Conservation (phyloP, 2,797 vertebrate species). For the Pangasius larnaudii region DNA sequence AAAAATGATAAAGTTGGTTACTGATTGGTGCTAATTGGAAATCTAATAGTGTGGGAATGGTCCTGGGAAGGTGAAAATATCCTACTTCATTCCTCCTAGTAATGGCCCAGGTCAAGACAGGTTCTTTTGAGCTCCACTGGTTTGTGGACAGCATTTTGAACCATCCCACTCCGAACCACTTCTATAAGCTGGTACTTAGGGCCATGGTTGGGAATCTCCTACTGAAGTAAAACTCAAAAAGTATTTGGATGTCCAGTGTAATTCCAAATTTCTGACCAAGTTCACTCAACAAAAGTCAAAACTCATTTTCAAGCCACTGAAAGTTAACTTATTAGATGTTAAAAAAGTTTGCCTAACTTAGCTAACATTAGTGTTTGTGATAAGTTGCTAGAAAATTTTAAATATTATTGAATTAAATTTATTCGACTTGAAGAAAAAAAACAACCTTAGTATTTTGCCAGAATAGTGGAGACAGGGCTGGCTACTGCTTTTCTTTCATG, state of each 20-base stretch:
- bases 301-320: not conserved
- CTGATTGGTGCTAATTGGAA: not conserved
- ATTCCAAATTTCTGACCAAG: not conserved
- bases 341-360: not conserved
- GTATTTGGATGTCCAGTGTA: not conserved
- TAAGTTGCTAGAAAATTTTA: not conserved
- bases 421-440: not conserved
- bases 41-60: not conserved
- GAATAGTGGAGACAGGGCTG: not conserved
- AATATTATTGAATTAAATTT: not conserved
- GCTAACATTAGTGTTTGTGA: not conserved
- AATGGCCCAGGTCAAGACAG: not conserved
- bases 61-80: not conserved
- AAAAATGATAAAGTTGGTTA: not conserved
- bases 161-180: not conserved
- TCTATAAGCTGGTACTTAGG: not conserved
- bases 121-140: not conserved
- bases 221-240: not conserved
- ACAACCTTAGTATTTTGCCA: not conserved
- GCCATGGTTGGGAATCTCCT: not conserved
- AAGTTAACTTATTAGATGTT: not conserved
- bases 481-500: not conserved
- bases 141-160: not conserved
- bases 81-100: not conserved
- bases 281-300: not conserved